phyloP scores from a whole-genome alignment of 2,888 invertebrate species.

The Blastobasis lacticolella region DNA sequence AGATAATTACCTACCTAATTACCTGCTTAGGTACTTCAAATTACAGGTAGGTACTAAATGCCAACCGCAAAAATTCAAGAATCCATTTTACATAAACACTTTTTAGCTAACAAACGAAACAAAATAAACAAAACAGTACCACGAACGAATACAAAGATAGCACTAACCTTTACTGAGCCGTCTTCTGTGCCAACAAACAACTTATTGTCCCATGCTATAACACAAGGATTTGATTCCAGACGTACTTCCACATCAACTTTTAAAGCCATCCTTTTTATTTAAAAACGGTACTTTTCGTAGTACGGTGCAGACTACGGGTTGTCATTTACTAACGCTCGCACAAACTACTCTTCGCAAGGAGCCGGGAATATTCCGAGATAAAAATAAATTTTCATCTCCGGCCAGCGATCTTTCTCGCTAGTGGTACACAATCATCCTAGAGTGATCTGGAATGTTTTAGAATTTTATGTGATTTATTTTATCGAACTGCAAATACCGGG shows the following conservation, averaged over 20 bases:
- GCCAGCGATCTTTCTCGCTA: constrained; percentile 31
- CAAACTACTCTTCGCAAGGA: neutral
- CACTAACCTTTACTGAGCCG: constrained; percentile 53
- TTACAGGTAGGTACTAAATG: no score
- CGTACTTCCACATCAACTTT: constrained; percentile 43
- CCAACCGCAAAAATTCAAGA: no score
- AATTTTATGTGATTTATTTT: neutral
- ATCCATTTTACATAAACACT: no score
- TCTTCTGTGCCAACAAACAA: constrained; percentile 55
- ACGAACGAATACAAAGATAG: no score
- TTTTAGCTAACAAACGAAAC: no score
- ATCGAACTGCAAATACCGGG: no score
- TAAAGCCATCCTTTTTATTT: constrained; percentile 37
- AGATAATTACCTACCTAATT: no score
- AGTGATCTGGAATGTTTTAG: constrained; percentile 20
- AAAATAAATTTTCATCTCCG: constrained; percentile 31
- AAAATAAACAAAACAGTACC: no score
- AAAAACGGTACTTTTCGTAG: no score
- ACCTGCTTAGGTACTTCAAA: no score
- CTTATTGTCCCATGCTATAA: constrained; percentile 46
- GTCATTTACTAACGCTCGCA: neutral
- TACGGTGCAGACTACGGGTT: no score
- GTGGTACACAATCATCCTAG: constrained; percentile 30
- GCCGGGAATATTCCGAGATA: constrained; percentile 20
- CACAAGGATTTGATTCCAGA: constrained; percentile 53